Evolutionary conservation across 35 echinoderm and acorn worm species (phyloP).

Genomic region (Hemicentrotus pulcherrimus): DNA sequence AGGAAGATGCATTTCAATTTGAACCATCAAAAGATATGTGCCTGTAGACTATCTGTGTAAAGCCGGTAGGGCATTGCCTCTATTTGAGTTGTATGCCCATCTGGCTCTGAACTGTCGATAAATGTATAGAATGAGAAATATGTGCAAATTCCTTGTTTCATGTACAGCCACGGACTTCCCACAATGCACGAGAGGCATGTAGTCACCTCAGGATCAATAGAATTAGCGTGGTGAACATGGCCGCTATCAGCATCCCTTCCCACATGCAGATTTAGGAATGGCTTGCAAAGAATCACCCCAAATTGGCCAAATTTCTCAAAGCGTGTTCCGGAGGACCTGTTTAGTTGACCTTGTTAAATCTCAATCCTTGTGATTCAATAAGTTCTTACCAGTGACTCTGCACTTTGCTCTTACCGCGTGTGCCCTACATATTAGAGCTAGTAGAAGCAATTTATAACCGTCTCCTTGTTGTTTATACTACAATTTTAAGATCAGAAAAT

Average conservation of each 20-base stretch:
- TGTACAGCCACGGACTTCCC: neutral
- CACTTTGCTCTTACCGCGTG: neutral
- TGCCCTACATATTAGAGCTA: neutral
- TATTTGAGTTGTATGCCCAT: too few species aligned
- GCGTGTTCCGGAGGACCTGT: neutral
- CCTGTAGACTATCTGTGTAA: too few species aligned
- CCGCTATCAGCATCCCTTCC: neutral
- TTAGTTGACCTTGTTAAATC: neutral
- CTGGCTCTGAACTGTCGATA: too few species aligned
- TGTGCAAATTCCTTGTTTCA: neutral
- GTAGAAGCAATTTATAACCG: neutral
- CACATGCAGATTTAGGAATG: neutral
- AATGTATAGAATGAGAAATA: neutral
- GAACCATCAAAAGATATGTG: too few species aligned
- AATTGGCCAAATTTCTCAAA: neutral
- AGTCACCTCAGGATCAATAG: neutral
- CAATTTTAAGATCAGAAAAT: neutral
- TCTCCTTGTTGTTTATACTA: neutral
- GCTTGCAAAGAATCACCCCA: neutral
- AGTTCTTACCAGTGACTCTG: neutral
- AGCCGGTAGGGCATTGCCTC: too few species aligned
- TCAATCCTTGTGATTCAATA: conserved; percentile 12
- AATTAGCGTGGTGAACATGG: neutral
- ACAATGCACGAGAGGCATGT: neutral
- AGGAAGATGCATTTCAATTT: too few species aligned